These are phyloP conservation scores for Platichthys flesus DNA, from an alignment of 2,113 vertebrate genomes.

Conservation along the genomic window DNA sequence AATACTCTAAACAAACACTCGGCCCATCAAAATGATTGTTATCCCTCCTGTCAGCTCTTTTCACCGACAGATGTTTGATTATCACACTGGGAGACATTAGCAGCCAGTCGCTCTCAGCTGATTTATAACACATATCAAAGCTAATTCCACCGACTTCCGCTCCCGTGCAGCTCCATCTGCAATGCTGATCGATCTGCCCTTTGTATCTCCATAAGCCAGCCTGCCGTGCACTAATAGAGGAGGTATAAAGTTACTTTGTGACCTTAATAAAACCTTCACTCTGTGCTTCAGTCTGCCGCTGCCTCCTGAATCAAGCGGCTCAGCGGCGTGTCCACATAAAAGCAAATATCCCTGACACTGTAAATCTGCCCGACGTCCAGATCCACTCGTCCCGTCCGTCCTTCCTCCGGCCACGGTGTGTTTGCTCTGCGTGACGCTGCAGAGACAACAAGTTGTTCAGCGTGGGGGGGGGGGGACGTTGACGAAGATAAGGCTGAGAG, in stretches of 20 bases:
- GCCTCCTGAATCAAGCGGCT: slow-evolving; percentile 53
- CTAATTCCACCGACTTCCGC: slow-evolving; percentile 66
- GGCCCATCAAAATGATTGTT: background rate
- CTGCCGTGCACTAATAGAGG: slow-evolving; percentile 66
- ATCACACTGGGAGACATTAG: slow-evolving; percentile 52
- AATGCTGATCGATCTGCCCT: slow-evolving; percentile 70
- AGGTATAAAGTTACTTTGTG: slow-evolving; percentile 79
- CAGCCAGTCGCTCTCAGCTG: slow-evolving; percentile 38
- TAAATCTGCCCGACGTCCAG: slow-evolving; percentile 41
- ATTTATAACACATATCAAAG: slow-evolving; percentile 73
- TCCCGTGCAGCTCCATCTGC: slow-evolving; percentile 37
- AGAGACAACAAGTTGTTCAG: no score
- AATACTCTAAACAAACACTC: background rate
- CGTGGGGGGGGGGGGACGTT: background rate
- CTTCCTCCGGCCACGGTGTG: background rate
- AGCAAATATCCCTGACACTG: slow-evolving; percentile 35
- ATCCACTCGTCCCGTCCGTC: background rate
- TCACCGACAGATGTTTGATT: slow-evolving; percentile 46
- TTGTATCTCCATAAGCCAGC: slow-evolving; percentile 76
- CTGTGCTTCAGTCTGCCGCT: slow-evolving; percentile 41
- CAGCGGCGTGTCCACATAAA: slow-evolving; percentile 35
- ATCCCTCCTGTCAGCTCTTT: background rate
- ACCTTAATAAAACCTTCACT: slow-evolving; percentile 77
- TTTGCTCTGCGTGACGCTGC: no score
- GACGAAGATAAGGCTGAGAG: background rate